A percentile compares a stretch with the other conserved stretches of the same genome.
Conservation (phyloP, 2,797 vertebrate genomes). For the Gymnothorax javanicus region DNA sequence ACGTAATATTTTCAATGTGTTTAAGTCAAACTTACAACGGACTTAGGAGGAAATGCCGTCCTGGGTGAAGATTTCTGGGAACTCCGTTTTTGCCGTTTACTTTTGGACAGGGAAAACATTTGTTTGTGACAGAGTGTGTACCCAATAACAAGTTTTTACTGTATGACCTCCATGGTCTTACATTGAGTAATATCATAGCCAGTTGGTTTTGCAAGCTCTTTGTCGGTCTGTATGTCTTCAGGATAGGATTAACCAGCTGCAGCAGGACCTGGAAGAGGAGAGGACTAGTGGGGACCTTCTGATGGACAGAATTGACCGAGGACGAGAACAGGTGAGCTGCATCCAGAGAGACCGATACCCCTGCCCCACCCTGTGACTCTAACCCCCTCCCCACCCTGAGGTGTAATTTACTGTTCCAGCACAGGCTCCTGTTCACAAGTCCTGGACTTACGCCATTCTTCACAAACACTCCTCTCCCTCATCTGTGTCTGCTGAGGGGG, state of each 20-base stretch:
- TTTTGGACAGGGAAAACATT: no score
- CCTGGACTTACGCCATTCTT: not conserved
- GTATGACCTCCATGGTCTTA: no score
- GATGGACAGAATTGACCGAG: slow-evolving; percentile 84
- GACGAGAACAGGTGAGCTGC: slow-evolving; percentile 86
- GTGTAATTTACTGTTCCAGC: not conserved
- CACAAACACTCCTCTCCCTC: not conserved
- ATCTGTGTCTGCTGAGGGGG: not conserved
- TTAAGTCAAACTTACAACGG: no score
- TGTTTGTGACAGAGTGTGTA: no score
- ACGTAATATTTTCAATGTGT: no score
- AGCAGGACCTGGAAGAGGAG: slow-evolving; percentile 88
- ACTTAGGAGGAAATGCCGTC: no score
- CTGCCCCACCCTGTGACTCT: slow-evolving; percentile 17
- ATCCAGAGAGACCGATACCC: slow-evolving; percentile 26
- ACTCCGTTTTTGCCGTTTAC: no score
- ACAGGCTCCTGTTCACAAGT: not conserved
- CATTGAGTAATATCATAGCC: no score
- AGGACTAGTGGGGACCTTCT: slow-evolving; percentile 83
- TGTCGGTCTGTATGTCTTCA: slow-evolving; percentile 50
- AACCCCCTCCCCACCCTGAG: not conserved
- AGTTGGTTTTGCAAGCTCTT: no score
- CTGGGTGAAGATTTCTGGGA: no score
- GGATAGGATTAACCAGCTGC: slow-evolving; percentile 83
- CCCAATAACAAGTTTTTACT: no score